A percentile compares a stretch with the other conserved stretches of the same genome.
Conservation (phyloP, 2,888 invertebrate genomes). For the Tuberolachnus salignus region DNA sequence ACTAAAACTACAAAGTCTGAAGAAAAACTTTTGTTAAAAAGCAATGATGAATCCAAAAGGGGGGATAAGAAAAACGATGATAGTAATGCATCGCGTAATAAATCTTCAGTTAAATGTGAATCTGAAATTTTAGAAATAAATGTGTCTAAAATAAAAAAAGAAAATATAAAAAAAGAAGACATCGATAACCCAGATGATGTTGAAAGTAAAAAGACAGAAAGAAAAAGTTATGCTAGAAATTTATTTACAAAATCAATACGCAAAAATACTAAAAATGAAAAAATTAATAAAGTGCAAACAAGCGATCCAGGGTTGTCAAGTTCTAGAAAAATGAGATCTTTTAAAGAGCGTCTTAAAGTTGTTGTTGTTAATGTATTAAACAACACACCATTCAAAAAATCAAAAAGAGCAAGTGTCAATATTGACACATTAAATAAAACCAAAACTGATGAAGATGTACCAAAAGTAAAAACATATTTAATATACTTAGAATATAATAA, state of each 20-base stretch:
- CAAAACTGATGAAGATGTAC: slow-evolving; percentile 54
- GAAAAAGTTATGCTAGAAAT: slow-evolving; percentile 41
- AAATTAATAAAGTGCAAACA: slow-evolving; percentile 43
- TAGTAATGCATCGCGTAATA: not conserved
- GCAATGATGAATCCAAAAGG: slow-evolving; percentile 21
- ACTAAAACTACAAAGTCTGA: not conserved
- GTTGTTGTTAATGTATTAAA: slow-evolving; percentile 59
- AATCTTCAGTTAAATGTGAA: slow-evolving; percentile 11
- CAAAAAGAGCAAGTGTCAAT: slow-evolving; percentile 55
- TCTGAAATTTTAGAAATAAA: not conserved
- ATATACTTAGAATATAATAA: no score
- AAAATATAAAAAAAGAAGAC: slow-evolving; percentile 40
- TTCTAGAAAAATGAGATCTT: slow-evolving; percentile 58
- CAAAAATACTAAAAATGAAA: slow-evolving; percentile 46
- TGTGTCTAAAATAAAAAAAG: slow-evolving; percentile 33
- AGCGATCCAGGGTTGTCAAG: slow-evolving; percentile 19
- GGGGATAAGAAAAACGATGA: slow-evolving; percentile 33
- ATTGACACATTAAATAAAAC: slow-evolving; percentile 57
- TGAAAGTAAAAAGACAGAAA: slow-evolving; percentile 29
- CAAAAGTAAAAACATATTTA: slow-evolving; percentile 57
- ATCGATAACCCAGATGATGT: slow-evolving; percentile 29
- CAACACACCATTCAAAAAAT: slow-evolving; percentile 57
- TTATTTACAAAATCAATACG: slow-evolving; percentile 34
- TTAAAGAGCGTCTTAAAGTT: slow-evolving; percentile 59
- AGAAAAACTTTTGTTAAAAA: slow-evolving; percentile 11